Evolutionary conservation across 2,113 vertebrate species (phyloP).

Genomic region (Coreoperca whiteheadi): DNA sequence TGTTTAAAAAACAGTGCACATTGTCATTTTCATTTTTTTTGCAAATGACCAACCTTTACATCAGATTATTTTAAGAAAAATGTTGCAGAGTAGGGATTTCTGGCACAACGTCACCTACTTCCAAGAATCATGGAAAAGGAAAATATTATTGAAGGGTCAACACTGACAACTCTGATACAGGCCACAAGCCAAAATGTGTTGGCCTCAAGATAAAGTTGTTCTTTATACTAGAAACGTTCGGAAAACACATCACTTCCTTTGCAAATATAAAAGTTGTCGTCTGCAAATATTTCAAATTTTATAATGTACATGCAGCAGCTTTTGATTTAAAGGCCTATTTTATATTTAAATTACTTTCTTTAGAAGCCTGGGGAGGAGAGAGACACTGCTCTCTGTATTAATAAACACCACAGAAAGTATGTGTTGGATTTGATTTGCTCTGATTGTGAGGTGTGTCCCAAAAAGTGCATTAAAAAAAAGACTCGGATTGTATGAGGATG

Average conservation of each 20-base stretch:
- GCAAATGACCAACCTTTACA: neutral
- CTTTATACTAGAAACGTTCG: neutral
- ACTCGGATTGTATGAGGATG: neutral
- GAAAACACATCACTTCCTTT: neutral
- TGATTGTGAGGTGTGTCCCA: neutral
- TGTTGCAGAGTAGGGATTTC: neutral
- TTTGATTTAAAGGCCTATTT: neutral
- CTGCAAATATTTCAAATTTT: neutral
- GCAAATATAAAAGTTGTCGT: neutral
- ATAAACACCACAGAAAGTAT: neutral
- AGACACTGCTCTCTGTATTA: neutral
- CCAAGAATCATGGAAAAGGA: neutral
- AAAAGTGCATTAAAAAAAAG: neutral
- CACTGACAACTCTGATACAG: neutral
- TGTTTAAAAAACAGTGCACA: neutral
- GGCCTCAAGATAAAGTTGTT: neutral
- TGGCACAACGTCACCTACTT: neutral
- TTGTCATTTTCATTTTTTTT: neutral
- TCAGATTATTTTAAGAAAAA: neutral
- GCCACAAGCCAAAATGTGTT: neutral
- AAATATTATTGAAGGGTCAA: neutral
- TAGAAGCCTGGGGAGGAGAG: neutral
- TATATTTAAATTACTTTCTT: neutral
- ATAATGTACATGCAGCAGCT: neutral
- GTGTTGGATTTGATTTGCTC: neutral